Percentiles rank a stretch among this genome's conserved stretches.
Conservation (phyloP, 2,113 vertebrate genomes). For the Osmerus eperlanus region DNA sequence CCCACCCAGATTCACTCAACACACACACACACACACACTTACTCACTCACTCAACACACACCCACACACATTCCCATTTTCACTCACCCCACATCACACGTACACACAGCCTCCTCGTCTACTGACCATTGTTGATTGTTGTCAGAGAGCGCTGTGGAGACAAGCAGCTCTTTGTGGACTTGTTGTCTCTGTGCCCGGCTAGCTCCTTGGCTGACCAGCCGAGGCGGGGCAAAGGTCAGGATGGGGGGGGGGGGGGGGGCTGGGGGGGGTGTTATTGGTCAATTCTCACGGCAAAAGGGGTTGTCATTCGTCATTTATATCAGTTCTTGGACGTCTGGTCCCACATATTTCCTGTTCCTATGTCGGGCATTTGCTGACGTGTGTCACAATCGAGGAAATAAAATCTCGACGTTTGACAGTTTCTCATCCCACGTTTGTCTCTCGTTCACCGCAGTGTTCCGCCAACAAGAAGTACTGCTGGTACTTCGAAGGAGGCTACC, state of each 20-base stretch:
- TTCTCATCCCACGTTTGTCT: not conserved
- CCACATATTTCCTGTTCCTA: too few relatives aligned
- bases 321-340: too few relatives aligned
- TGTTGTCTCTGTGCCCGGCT: not conserved
- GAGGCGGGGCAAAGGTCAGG: not conserved
- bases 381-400: too few relatives aligned
- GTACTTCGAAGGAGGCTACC: slow-evolving; percentile 37
- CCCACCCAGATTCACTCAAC: not conserved
- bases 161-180: slow-evolving; percentile 27
- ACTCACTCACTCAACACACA: not conserved
- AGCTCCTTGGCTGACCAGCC: not conserved
- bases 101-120: not conserved
- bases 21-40: not conserved
- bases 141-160: not conserved
- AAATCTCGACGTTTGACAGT: too few relatives aligned
- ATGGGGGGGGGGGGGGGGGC: not conserved
- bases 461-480: slow-evolving; percentile 41
- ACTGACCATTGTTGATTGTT: slow-evolving; percentile 27
- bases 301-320: too few relatives aligned
- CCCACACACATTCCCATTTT: not conserved
- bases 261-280: not conserved
- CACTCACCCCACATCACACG: not conserved
- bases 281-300: too few relatives aligned
- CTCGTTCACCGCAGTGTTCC: slow-evolving; percentile 15
- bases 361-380: too few relatives aligned